A percentile compares a stretch with the other conserved stretches of the same genome.
Conservation (phyloP, 2,113 vertebrate genomes). For the Gobio gobio region DNA sequence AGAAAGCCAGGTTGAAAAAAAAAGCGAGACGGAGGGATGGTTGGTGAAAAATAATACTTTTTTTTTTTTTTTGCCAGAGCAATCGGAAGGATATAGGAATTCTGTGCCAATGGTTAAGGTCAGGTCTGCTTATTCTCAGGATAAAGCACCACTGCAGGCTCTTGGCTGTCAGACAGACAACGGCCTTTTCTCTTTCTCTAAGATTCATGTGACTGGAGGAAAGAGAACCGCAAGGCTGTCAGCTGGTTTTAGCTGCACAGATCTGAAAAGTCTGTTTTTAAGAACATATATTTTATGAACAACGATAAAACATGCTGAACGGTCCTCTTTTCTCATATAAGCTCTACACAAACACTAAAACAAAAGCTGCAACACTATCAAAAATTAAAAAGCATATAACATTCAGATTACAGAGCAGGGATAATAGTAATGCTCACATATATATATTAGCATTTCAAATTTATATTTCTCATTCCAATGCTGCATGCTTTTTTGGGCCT, state of each 20-base stretch:
- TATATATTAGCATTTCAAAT: neutral
- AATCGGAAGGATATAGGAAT: slow-evolving; percentile 37
- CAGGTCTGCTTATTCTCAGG: slow-evolving; percentile 49
- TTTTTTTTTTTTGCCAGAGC: slow-evolving; percentile 28
- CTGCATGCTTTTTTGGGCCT: neutral
- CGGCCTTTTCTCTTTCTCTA: slow-evolving; percentile 2
- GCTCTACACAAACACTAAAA: neutral
- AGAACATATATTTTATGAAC: neutral
- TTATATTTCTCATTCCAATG: neutral
- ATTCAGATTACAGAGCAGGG: too few species aligned
- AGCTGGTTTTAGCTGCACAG: neutral
- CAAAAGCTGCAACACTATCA: neutral
- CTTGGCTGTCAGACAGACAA: slow-evolving; percentile 39
- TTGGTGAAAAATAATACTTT: slow-evolving; percentile 37
- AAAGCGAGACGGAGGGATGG: neutral
- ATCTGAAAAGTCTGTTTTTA: neutral
- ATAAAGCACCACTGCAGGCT: slow-evolving; percentile 2
- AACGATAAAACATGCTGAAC: neutral
- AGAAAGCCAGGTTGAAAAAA: neutral
- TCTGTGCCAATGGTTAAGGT: slow-evolving; percentile 41
- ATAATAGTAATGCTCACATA: too few species aligned
- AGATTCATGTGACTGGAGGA: slow-evolving; percentile 13
- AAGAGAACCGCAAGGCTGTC: slow-evolving; percentile 4
- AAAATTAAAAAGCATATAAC: neutral
- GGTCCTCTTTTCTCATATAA: neutral